Percentiles rank a stretch among this genome's conserved stretches.
These are phyloP conservation scores for Adineta ricciae DNA, from an alignment of 2,888 invertebrate species.

Conservation along the genomic window DNA sequence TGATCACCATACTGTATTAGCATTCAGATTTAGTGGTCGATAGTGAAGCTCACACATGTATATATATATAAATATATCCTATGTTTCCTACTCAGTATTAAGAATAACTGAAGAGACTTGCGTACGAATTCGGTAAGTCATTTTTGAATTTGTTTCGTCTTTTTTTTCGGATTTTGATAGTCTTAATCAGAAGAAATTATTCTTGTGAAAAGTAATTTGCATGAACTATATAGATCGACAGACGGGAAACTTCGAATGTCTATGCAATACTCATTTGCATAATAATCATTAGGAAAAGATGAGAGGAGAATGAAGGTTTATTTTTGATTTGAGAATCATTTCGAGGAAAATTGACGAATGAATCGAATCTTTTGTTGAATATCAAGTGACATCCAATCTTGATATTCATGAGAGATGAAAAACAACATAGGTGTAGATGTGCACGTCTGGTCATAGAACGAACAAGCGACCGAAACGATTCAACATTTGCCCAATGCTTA, in stretches of 20 bases:
- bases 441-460: slow-evolving; percentile 7
- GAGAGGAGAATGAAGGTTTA: too few species aligned
- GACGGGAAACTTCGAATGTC: neutral
- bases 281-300: neutral
- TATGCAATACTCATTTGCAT: slow-evolving; percentile 9
- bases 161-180: neutral
- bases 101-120: neutral
- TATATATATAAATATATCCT: neutral
- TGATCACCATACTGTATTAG: slow-evolving; percentile 3
- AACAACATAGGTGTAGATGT: slow-evolving; percentile 4
- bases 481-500: slow-evolving; percentile 7
- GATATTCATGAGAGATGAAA: slow-evolving; percentile 7
- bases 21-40: slow-evolving; percentile 7
- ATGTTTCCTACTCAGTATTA: neutral
- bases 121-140: neutral
- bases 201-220: neutral
- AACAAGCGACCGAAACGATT: too few species aligned
- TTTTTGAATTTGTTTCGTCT: neutral
- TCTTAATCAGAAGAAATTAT: neutral
- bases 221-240: neutral
- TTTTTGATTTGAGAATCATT: neutral
- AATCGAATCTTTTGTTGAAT: neutral
- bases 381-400: slow-evolving; percentile 4
- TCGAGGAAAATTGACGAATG: neutral
- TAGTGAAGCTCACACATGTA: neutral